Base-by-base conservation (phyloP, 2,888 invertebrate species). In the Bembecia ichneumoniformis region DNA sequence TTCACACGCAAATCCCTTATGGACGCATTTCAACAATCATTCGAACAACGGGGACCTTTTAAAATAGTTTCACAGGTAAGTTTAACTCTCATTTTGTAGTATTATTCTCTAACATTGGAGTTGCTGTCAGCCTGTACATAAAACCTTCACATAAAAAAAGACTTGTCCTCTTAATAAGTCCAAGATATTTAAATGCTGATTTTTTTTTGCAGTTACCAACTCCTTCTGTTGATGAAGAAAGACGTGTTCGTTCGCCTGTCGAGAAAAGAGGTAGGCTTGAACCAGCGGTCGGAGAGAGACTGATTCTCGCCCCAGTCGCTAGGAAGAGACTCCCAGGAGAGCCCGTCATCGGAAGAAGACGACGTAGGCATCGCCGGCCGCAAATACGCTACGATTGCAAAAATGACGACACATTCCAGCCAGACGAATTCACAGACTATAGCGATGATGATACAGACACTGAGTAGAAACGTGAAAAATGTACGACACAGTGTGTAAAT, bases 381-480 rank as follows among this genome's bases (percentile, higher is more conserved):
- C 14, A 40, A 40, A 40, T 35, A 11, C 35, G 35, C 15, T 3
- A 16, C 16, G 34, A n/a, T 5, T 10, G 34, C 13, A 16, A 16
- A 56, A 71, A 77, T 44, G 83, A 84, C 47, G 80, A 84, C 57
- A 83, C 83, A 0, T 82, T 79, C 65, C 66, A 57, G 0, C 82
- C 82, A 0, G 81, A 83, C 47, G 76, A 83, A 48, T 79, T 76
- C 55, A 72, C 77, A 1, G 75, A 71, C 3, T 65, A 64, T 14
- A 72, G 72, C 14, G 79, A 77, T 3, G 72, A 72, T 2, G 66
- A 58, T 3, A 63, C 28, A 2, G 28, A 28, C 28, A 28, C 28
- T 7, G 28, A 28, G 28, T 28, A 28, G 7, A 28, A 9, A 17
- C 17, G 2, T 17, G 4, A 17, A 17, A 17, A 59, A 56, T 2